Base-by-base conservation (phyloP, 2,888 invertebrate species). In the Calliphora vomitoria region DNA sequence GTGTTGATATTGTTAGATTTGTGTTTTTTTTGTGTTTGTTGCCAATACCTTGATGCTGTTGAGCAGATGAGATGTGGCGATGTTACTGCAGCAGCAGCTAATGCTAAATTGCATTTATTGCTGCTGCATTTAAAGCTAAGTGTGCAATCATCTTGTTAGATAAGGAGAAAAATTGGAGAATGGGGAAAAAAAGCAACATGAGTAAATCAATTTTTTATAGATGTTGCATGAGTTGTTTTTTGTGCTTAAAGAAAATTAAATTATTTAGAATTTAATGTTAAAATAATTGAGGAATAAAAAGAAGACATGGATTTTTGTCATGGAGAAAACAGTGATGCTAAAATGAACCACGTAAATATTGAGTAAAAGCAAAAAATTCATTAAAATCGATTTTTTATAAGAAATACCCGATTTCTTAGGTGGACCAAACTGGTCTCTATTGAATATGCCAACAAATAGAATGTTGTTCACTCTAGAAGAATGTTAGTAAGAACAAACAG, bases 141-240 rank as follows among this genome's bases (percentile, higher is more conserved):
- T 87, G 74, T 72, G 79, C 79, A 85, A 87, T 85, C 78, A 85
- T 87, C 85, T 82, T 53, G 79, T 82, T 82, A 82, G 85, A 85
- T 87, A 87, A 87, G 85, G 25, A 81, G 50, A 72, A 80, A 58
- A 74, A 74, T 66, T 64, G 72, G 60, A 47, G 38, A 74, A 79
- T 47, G 60, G n/a, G 60, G n/a, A 47, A 66, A 47, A 25, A 78
- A 60, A 44, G n/a, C 41, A 53, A 44, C 8, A 75, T 41, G 62
- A 55, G n/a, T 62, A 44, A 50, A 76, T 76, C 76, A 71, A 62
- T 62, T 80, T 71, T 35, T 47, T 60, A 68, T 62, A 47, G 60
- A 35, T 75, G 35, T 58, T 25, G 15, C 44, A 31, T 47, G n/a
- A n/a, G 3, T 18, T 38, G 8, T 47, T 58, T 31, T 64, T n/a